Percentiles rank a stretch among this genome's conserved stretches.
Conservation (phyloP, 2,888 invertebrate species). For the Lacanobia oleracea region DNA sequence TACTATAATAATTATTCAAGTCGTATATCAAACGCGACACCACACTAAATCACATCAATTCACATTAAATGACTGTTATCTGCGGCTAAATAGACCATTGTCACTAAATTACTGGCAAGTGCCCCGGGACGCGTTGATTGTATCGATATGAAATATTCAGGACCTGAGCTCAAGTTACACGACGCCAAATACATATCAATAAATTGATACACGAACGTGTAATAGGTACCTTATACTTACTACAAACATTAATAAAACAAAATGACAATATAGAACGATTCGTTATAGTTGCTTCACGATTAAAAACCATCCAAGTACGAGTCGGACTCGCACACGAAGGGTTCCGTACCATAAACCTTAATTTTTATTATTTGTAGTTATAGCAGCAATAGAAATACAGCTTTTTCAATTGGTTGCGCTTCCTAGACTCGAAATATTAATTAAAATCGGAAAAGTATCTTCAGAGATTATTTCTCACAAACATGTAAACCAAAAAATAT, state of each 20-base stretch:
- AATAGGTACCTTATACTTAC: background rate
- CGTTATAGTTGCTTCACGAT: constrained; percentile 13
- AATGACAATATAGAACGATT: constrained; percentile 17
- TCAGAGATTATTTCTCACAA: background rate
- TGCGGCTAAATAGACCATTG: constrained; percentile 70
- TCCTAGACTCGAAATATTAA: background rate
- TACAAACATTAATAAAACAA: background rate
- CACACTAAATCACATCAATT: constrained; percentile 61
- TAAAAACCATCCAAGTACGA: no score
- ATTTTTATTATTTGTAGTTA: no score
- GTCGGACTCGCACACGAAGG: no score
- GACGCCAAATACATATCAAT: constrained; percentile 65
- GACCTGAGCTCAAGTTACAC: constrained; percentile 51
- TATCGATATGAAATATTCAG: constrained; percentile 71
- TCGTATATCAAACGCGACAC: constrained; percentile 44
- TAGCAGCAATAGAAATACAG: no score
- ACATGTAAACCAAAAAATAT: background rate
- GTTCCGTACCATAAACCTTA: no score
- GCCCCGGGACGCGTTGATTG: constrained; percentile 72
- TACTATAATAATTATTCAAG: background rate
- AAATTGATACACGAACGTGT: constrained; percentile 56
- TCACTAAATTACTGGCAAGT: constrained; percentile 75
- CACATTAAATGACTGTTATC: constrained; percentile 67
- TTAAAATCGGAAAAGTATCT: background rate
- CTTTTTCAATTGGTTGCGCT: background rate